Conservation (phyloP, 2,113 vertebrate species). For the Trachemys scripta region DNA sequence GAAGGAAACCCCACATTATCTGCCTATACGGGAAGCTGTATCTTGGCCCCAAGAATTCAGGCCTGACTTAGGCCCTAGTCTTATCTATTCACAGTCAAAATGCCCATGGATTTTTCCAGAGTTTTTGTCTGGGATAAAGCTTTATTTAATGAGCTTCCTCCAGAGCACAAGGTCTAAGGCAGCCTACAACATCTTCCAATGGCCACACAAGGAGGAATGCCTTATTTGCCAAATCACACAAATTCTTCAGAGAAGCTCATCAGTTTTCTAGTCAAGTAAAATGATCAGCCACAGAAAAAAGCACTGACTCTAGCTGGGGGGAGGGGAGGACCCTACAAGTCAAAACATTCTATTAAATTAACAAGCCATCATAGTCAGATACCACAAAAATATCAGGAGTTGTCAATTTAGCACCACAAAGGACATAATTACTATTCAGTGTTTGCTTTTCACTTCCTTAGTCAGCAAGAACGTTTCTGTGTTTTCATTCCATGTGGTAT, state of each 20-base stretch:
- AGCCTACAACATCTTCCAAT: not conserved
- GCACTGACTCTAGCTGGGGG: not conserved
- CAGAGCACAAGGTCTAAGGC: not conserved
- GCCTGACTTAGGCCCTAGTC: conserved; percentile 1
- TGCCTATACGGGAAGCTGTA: conserved; percentile 25
- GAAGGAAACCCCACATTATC: not conserved
- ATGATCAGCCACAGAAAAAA: not conserved
- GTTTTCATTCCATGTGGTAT: not conserved
- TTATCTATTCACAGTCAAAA: not conserved
- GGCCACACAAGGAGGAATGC: conserved; percentile 36
- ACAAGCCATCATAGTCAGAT: not conserved
- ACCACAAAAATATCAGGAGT: not conserved
- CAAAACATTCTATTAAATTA: not conserved
- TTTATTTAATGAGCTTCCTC: conserved; percentile 16
- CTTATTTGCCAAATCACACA: conserved; percentile 44
- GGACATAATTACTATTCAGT: not conserved
- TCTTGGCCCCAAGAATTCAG: not conserved
- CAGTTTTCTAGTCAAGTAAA: conserved; percentile 30
- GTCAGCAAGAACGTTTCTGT: not conserved
- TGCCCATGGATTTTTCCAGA: not conserved
- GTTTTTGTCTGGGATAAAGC: conserved; percentile 7
- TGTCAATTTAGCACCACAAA: not conserved
- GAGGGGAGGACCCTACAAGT: not conserved
- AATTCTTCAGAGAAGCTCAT: conserved; percentile 2
- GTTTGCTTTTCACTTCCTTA: not conserved